Base-by-base conservation (phyloP, 2,797 vertebrate species). In the Sebastes goodei region DNA sequence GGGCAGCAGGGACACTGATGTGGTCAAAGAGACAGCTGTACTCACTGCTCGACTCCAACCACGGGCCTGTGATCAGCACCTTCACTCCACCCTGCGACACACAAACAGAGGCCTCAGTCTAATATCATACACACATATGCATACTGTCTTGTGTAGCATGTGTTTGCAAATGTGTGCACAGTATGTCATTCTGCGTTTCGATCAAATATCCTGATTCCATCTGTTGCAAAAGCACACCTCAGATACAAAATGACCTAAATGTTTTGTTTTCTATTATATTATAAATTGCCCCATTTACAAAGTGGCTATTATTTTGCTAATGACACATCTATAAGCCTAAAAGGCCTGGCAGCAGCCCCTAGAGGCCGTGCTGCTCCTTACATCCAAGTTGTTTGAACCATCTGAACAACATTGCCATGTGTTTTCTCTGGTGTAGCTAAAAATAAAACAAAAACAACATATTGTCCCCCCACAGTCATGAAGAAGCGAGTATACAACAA, bases 21-120 rank as follows among this genome's bases (percentile, higher is more conserved):
- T 99, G 98, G 95, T 99, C 99, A 77, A 99, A 99, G 90, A 99
- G 96, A 92, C 99, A 99, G 94, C 97, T 98, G 95, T 99, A 99
- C 93, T 98, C 97, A 93, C 96, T 98, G 96, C 96, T 97, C 78
- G 97, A 97, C 95, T 99, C 98, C 89, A 99, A 96, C 99, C 99
- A 99, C 0, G 98, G 98, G 71, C 99, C 99, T 29, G 99, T 99
- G 94, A 99, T 99, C 87, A 99, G 94, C 86, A 99, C 98, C 94
- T 99, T 99, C 78, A 99, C 99, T 73, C 98, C 99, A 79, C 99
- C 99, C 99, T 99, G 93, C 3, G 65, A 92, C 71, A 85, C 59
- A 87, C 56, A 89, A 73, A 73, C 33, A 86, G 46, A 86, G 9
- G 30, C n/a, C 20, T 80, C 23, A 78, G 35, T 81, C 62, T 73